A percentile compares a stretch with the other conserved stretches of the same genome.
These are phyloP conservation scores for Macrotus californicus DNA, from an alignment of 2,113 vertebrate genomes.

Conservation along the genomic window DNA sequence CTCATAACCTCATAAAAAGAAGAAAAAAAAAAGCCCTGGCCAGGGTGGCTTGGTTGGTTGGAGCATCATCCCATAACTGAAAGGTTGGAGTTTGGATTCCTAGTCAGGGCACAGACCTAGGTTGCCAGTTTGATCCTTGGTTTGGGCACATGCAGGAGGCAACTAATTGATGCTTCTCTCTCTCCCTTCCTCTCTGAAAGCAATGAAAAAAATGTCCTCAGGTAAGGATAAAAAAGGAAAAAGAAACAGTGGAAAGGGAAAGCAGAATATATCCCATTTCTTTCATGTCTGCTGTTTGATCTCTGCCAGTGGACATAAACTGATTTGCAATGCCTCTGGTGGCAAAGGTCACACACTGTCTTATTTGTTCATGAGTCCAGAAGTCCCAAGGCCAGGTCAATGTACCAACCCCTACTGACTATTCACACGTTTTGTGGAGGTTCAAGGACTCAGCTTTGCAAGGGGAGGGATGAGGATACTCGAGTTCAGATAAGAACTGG, in stretches of 20 bases:
- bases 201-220: too few species aligned
- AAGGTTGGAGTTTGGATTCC: neutral
- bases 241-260: neutral
- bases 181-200: too few species aligned
- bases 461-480: neutral
- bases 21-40: neutral
- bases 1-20: neutral
- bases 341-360: neutral
- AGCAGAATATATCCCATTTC: neutral
- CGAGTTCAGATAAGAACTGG: neutral
- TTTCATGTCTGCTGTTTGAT: neutral
- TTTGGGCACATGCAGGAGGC: too few species aligned
- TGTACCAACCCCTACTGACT: neutral
- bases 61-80: too few species aligned
- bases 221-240: too few species aligned
- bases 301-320: neutral
- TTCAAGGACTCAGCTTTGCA: neutral
- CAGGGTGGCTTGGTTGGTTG: too few species aligned
- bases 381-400: neutral
- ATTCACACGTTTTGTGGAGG: too few species aligned
- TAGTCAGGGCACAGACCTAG: neutral
- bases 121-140: too few species aligned
- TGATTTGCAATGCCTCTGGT: neutral
- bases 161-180: too few species aligned
- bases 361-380: neutral